These are phyloP conservation scores for Microplitis mediator DNA, from an alignment of 1,140 invertebrate species.

Conservation along the genomic window DNA sequence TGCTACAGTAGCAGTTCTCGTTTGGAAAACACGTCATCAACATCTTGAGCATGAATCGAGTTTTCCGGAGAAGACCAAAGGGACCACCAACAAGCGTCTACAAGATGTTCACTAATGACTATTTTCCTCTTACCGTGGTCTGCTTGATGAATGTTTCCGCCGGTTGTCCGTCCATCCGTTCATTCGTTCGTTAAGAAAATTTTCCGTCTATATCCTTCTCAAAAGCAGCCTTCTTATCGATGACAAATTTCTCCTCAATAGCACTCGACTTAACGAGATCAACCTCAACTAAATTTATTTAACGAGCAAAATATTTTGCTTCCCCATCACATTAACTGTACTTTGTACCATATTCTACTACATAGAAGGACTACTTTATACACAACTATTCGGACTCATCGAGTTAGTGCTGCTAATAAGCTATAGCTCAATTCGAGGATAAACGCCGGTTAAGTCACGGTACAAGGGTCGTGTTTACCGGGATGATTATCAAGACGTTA, in stretches of 20 bases:
- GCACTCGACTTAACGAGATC: background rate
- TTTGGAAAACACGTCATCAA: constrained; percentile 31
- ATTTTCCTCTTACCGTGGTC: constrained; percentile 3
- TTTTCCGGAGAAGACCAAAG: constrained; percentile 23
- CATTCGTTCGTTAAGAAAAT: background rate
- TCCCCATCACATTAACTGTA: no score
- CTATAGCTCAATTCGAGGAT: constrained; percentile 6
- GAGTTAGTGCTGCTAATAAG: background rate
- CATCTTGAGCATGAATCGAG: constrained; percentile 16
- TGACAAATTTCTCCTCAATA: background rate
- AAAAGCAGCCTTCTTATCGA: background rate
- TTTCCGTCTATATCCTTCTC: background rate
- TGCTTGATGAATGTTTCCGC: constrained; percentile 1
- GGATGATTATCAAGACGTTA: constrained; percentile 29
- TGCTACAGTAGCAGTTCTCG: background rate
- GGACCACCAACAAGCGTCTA: background rate
- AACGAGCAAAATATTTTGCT: no score
- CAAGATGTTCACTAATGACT: constrained; percentile 2
- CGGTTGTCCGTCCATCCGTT: no score
- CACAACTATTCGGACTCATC: constrained; percentile 2
- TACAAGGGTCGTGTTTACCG: constrained; percentile 19
- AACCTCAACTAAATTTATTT: background rate
- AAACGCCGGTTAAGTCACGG: background rate
- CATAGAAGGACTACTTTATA: no score
- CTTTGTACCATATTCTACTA: no score